phyloP scores from a whole-genome alignment of 30 jellyfish, hydroid and myxozoan species.

The Rhopilema esculentum region DNA sequence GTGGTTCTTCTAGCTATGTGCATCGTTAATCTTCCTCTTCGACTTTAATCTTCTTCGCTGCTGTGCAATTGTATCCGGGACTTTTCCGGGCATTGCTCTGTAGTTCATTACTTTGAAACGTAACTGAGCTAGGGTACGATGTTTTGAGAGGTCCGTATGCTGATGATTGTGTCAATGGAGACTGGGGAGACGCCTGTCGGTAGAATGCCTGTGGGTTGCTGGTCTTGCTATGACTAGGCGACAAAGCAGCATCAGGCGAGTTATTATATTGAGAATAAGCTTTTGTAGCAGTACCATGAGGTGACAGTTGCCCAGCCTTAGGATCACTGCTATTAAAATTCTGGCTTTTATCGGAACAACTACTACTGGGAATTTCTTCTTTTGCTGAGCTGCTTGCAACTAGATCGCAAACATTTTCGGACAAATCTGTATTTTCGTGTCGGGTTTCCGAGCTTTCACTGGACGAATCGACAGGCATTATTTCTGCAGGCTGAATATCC shows the following conservation, averaged over 20 bases:
- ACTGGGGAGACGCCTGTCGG: not conserved
- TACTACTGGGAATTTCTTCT: not conserved
- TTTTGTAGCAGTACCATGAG: not conserved
- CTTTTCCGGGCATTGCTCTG: not conserved
- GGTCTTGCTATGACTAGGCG: not conserved
- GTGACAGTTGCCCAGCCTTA: not conserved
- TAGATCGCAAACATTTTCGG: not conserved
- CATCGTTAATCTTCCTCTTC: conserved; percentile 1
- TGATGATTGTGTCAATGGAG: not conserved
- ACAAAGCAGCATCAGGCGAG: not conserved
- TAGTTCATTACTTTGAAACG: not conserved
- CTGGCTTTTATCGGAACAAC: not conserved
- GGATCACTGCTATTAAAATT: not conserved
- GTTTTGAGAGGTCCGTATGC: not conserved
- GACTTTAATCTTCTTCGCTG: conserved; percentile 13
- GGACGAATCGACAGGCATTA: conserved; percentile 45
- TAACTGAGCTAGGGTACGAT: conserved; percentile 33
- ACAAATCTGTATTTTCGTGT: not conserved
- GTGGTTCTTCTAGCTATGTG: not conserved
- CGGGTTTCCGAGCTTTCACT: conserved; percentile 27
- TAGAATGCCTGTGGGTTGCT: not conserved
- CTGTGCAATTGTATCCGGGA: not conserved
- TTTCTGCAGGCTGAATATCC: conserved; percentile 39
- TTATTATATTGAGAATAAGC: not conserved
- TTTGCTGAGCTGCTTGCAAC: not conserved